Evolutionary conservation across 30 jellyfish, hydroid and myxozoan species (phyloP), one percentile per base, ranked within the genome.

Genomic region (Chrysaora quinquecirrha): DNA sequence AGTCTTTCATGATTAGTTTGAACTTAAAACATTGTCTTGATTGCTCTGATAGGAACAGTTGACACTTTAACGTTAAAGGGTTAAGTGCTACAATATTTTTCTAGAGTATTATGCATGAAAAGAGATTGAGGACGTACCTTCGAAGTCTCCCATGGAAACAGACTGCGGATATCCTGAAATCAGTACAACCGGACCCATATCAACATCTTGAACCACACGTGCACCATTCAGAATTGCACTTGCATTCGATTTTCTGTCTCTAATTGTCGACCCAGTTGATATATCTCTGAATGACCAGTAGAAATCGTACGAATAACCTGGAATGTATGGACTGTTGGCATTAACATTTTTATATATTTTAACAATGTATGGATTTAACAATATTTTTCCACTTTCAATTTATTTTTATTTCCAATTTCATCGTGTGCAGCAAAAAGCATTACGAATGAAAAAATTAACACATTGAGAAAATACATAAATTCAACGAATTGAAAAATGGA

Each of bases 161-260:
- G 62, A 83, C 30, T 83, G 71, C n/a, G 93, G 86, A 43, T 71
- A 20, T 9, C 93, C 93, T 14, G 86, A 60, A 0, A 83, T 34
- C 52, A 62, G 58, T 34, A 63, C 35, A 34, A 83, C 86, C 32
- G 33, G 48, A 3, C 93, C 93, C 72, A 70, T 48, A 32, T n/a
- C 60, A 20, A 56, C 11, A 49, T 83, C 93, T 25, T 75, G 12
- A n/a, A 43, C 75, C 63, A 83, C 73, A 18, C 75, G 70, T 43
- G 86, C 93, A 19, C 93, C 93, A 32, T 31, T 28, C 14, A 83
- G 86, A 1, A 31, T 16, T 18, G 81, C 80, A 25, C 86, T 70
- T 10, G 85, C 80, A 56, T 83, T 83, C 58, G 14, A 1, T 31
- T 61, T 83, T 67, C 65, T 60, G 75, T 83, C 93, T n/a, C 34